Conservation (phyloP, 2,888 invertebrate species). For the Phengaris arion region DNA sequence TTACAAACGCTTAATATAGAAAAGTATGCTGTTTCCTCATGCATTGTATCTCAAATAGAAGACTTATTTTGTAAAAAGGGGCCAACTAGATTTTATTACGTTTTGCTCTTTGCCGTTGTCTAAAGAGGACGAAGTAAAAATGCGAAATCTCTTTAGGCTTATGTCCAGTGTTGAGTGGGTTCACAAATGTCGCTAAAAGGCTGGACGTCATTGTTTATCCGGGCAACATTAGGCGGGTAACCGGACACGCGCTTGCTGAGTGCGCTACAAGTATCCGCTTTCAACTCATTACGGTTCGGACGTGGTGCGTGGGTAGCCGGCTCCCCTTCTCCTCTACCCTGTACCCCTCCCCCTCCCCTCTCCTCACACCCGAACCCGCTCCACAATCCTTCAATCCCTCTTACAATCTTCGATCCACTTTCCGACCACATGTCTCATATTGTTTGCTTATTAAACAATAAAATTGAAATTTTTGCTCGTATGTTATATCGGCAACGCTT, state of each 20-base stretch:
- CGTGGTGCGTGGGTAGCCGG: slow-evolving; percentile 73
- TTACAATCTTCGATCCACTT: slow-evolving; percentile 77
- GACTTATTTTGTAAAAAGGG: slow-evolving; percentile 36
- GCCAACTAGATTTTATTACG: slow-evolving; percentile 30
- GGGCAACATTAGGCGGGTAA: slow-evolving; percentile 79
- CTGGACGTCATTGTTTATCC: slow-evolving; percentile 80
- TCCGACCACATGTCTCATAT: slow-evolving; percentile 69
- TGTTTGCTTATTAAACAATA: slow-evolving; percentile 57
- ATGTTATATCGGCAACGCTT: slow-evolving; percentile 8
- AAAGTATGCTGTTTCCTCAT: background rate
- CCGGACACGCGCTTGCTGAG: slow-evolving; percentile 79
- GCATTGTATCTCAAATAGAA: slow-evolving; percentile 8
- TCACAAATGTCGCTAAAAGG: slow-evolving; percentile 80
- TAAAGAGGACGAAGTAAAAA: slow-evolving; percentile 71
- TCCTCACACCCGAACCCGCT: slow-evolving; percentile 40
- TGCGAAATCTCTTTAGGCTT: slow-evolving; percentile 74
- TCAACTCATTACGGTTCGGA: slow-evolving; percentile 79
- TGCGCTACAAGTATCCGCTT: slow-evolving; percentile 80
- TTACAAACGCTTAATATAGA: background rate
- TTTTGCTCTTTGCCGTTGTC: slow-evolving; percentile 47
- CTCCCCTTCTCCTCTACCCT: slow-evolving; percentile 39
- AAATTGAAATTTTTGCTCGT: slow-evolving; percentile 27
- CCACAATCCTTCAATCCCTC: slow-evolving; percentile 71
- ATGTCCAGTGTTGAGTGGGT: slow-evolving; percentile 77
- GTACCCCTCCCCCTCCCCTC: slow-evolving; percentile 41